phyloP scores from a whole-genome alignment of 2,113 vertebrate genomes.

The Morone saxatilis region DNA sequence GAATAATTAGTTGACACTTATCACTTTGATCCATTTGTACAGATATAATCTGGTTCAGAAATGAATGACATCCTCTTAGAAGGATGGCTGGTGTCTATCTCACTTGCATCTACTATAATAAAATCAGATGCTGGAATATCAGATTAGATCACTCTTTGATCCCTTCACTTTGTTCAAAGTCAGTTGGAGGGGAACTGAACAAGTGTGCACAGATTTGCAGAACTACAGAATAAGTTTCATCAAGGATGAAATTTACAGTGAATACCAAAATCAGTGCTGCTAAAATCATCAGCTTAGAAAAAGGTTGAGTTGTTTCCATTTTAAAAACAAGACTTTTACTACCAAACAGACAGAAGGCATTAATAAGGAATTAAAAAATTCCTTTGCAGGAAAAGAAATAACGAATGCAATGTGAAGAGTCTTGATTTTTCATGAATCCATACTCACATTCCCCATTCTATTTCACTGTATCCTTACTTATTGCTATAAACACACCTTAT shows the following conservation, averaged over 20 bases:
- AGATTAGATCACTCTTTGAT: constrained; percentile 67
- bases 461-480: not conserved
- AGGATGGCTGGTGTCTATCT: constrained; percentile 41
- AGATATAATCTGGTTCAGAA: constrained; percentile 51
- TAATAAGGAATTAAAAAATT: not conserved
- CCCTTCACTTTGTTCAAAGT: constrained; percentile 58
- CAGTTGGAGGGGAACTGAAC: constrained; percentile 47
- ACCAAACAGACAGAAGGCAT: not conserved
- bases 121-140: constrained; percentile 47
- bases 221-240: constrained; percentile 38
- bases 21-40: constrained; percentile 60
- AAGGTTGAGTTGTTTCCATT: not conserved
- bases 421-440: constrained; percentile 5
- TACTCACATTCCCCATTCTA: too few species aligned
- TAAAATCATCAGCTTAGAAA: not conserved
- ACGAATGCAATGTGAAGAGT: not conserved
- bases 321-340: not conserved
- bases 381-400: not conserved
- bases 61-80: constrained; percentile 32
- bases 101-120: constrained; percentile 55
- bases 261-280: not conserved
- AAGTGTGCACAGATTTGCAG: constrained; percentile 23
- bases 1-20: constrained; percentile 59
- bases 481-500: not conserved
- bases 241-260: constrained; percentile 11